Conservation (phyloP, 2,888 invertebrate species). For the Antheraea assamensis region DNA sequence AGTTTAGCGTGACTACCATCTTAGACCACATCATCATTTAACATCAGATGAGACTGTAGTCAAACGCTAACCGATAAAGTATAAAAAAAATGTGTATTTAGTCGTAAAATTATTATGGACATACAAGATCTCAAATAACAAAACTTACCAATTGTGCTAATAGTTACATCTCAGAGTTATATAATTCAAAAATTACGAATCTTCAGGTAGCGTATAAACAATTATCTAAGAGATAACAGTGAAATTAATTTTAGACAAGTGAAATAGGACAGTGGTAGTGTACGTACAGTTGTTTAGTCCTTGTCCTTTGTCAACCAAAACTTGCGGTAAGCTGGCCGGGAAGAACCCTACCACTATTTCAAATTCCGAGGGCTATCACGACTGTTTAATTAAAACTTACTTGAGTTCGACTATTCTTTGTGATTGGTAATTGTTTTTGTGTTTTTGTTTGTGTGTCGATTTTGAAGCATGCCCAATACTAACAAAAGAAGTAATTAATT, state of each 20-base stretch:
- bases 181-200: neutral
- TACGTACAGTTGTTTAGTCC: conserved; percentile 23
- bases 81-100: no score
- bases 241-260: conserved; percentile 1
- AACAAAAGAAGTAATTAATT: no score
- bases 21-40: no score
- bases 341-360: conserved; percentile 1
- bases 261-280: conserved; percentile 9
- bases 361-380: neutral
- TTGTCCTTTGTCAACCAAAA: conserved; percentile 31
- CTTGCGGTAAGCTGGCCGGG: conserved; percentile 1
- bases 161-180: neutral
- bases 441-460: neutral
- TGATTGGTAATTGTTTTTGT: neutral
- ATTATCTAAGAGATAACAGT: neutral
- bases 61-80: no score
- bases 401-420: neutral
- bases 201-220: neutral
- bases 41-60: no score
- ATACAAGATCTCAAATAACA: neutral
- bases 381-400: neutral
- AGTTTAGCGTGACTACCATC: no score
- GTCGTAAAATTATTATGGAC: neutral
- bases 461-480: neutral
- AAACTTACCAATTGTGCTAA: neutral